phyloP scores from a whole-genome alignment of 2,113 vertebrate species.

The Sander lucioperca region DNA sequence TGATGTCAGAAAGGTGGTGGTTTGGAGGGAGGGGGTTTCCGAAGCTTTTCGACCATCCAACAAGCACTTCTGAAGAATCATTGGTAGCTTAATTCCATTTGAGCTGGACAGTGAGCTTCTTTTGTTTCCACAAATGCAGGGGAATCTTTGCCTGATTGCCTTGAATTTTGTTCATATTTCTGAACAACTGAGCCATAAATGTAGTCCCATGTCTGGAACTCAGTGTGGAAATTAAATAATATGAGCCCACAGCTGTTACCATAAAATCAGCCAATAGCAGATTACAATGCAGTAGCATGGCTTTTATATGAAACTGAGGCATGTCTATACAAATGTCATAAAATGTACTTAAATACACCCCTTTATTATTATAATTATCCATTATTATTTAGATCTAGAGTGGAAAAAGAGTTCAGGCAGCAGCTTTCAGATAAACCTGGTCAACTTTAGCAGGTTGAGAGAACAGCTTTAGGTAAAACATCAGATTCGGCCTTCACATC shows the following conservation, averaged over 20 bases:
- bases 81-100: not conserved
- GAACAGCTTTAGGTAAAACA: not conserved
- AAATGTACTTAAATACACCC: not conserved
- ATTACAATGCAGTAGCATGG: not conserved
- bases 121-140: constrained; percentile 4
- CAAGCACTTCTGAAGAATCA: not conserved
- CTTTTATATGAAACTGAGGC: not conserved
- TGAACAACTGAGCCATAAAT: not conserved
- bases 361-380: no score
- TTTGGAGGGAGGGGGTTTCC: not conserved
- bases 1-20: not conserved
- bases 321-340: not conserved
- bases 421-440: not conserved
- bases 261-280: not conserved
- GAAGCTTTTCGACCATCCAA: not conserved
- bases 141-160: constrained; percentile 3
- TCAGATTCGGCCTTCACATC: constrained; percentile 1
- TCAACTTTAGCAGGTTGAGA: not conserved
- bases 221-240: constrained; percentile 4
- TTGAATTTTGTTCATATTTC: constrained; percentile 32
- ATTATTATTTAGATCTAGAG: not conserved
- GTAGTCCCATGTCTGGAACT: not conserved
- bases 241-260: not conserved
- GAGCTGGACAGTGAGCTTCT: not conserved
- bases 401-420: not conserved